Evolutionary conservation across 2,888 invertebrate genomes (phyloP).

Genomic region (Leptopterna dolabrata): DNA sequence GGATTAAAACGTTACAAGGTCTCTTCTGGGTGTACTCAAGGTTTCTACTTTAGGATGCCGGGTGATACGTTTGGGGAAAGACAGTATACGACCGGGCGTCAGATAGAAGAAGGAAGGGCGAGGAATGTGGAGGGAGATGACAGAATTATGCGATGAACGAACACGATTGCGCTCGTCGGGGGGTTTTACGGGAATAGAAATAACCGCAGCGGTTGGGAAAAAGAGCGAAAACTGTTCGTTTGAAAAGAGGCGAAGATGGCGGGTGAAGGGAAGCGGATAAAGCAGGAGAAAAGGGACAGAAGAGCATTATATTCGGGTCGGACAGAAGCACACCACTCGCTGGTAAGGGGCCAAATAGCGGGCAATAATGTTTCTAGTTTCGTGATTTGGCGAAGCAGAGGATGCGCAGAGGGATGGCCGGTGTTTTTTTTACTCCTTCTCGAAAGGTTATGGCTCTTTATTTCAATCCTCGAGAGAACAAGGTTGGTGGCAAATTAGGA

Average conservation of each 20-base stretch:
- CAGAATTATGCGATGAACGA: slow-evolving; percentile 23
- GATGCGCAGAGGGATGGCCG: not conserved
- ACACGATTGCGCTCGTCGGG: slow-evolving; percentile 6
- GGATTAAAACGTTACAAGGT: slow-evolving; percentile 34
- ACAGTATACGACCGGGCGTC: slow-evolving; percentile 14
- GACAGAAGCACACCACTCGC: slow-evolving; percentile 38
- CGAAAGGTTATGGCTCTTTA: not conserved
- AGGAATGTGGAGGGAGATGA: not conserved
- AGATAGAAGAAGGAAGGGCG: not conserved
- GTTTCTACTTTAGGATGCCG: not conserved
- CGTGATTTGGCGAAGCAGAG: not conserved
- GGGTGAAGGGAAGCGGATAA: not conserved
- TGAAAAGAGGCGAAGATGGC: not conserved
- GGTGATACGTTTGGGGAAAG: slow-evolving; percentile 1
- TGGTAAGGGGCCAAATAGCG: slow-evolving; percentile 18
- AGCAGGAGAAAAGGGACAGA: not conserved
- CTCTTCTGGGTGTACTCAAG: not conserved
- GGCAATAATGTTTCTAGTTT: slow-evolving; percentile 26
- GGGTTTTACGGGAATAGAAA: not conserved
- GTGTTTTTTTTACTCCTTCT: not conserved
- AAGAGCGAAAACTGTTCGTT: not conserved
- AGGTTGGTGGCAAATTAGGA: not conserved
- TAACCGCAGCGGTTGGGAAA: not conserved
- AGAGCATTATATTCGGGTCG: slow-evolving; percentile 28
- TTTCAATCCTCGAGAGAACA: not conserved